Percentiles rank a stretch among this genome's conserved stretches.
Evolutionary conservation across 2,113 vertebrate species (phyloP).

Genomic region (Girardinichthys multiradiatus): DNA sequence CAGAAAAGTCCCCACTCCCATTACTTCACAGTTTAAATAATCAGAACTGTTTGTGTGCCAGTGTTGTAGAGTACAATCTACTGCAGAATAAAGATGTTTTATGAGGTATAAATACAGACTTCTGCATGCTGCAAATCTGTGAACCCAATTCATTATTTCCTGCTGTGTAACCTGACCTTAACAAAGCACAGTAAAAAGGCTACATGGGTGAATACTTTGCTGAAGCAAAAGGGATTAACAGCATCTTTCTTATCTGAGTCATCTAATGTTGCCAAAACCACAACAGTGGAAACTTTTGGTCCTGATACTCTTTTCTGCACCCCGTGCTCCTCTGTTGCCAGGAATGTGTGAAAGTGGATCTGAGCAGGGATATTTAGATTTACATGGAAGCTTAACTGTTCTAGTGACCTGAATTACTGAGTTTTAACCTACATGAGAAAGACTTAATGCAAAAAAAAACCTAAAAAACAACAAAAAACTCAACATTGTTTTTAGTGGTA

Average conservation of each 20-base stretch:
- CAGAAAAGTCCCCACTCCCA: conserved; percentile 3
- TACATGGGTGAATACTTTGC: conserved; percentile 28
- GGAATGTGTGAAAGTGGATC: conserved; percentile 71
- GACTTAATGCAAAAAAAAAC: conserved; percentile 9
- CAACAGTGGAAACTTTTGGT: conserved; percentile 61
- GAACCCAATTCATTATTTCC: conserved; percentile 40
- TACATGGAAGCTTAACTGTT: conserved; percentile 41
- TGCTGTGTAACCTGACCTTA: conserved; percentile 56
- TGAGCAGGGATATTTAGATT: conserved; percentile 39
- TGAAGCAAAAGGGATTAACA: conserved; percentile 50
- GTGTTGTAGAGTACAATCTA: not conserved
- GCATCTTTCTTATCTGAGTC: conserved; percentile 54
- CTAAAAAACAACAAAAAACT: not conserved
- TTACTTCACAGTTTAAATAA: conserved; percentile 15
- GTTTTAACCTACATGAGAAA: conserved; percentile 37
- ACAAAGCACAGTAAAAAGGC: conserved; percentile 46
- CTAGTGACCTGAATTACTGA: conserved; percentile 23
- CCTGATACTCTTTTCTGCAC: conserved; percentile 61
- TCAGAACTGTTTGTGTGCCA: conserved; percentile 1
- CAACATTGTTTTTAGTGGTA: not conserved
- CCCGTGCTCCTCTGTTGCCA: conserved; percentile 49
- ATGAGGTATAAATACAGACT: conserved; percentile 9
- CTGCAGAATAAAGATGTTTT: conserved; percentile 16
- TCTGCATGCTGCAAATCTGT: conserved; percentile 42
- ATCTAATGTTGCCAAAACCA: conserved; percentile 71